A percentile compares a stretch with the other conserved stretches of the same genome.
Conservation (phyloP, 2,113 vertebrate genomes). For the Otis tarda region DNA sequence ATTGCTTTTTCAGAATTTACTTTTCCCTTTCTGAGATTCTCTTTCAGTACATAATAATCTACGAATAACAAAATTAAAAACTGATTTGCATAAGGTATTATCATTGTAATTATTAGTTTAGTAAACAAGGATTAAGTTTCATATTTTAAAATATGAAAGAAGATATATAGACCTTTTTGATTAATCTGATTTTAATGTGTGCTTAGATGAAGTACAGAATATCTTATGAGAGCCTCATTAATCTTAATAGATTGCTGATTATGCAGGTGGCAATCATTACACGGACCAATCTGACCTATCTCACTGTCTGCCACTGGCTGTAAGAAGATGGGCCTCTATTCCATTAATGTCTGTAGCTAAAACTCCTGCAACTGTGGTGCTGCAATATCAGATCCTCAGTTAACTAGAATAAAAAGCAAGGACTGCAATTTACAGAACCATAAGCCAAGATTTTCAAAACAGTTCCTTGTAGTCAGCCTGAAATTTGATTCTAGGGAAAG, state of each 20-base stretch:
- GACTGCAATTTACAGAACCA: neutral
- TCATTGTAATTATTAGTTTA: neutral
- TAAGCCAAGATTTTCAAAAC: neutral
- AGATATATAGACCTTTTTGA: neutral
- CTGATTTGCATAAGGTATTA: neutral
- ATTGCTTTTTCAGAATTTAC: neutral
- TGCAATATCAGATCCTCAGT: neutral
- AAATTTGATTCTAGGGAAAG: neutral
- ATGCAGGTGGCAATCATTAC: constrained; percentile 26
- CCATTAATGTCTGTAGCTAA: neutral
- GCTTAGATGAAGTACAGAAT: constrained; percentile 7
- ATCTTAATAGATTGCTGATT: constrained; percentile 52
- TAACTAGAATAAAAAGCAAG: neutral
- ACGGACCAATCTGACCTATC: constrained; percentile 1
- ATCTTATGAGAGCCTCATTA: constrained; percentile 13
- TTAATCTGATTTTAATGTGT: constrained; percentile 54
- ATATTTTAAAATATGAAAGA: neutral
- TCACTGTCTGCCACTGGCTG: neutral
- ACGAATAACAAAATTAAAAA: neutral
- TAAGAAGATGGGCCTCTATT: neutral
- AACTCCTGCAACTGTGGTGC: neutral
- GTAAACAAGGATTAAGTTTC: neutral
- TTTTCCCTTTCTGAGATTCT: neutral
- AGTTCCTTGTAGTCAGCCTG: neutral
- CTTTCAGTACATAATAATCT: neutral